phyloP scores from a whole-genome alignment of 2,113 vertebrate genomes.

The Dendrocopos noguchii region DNA sequence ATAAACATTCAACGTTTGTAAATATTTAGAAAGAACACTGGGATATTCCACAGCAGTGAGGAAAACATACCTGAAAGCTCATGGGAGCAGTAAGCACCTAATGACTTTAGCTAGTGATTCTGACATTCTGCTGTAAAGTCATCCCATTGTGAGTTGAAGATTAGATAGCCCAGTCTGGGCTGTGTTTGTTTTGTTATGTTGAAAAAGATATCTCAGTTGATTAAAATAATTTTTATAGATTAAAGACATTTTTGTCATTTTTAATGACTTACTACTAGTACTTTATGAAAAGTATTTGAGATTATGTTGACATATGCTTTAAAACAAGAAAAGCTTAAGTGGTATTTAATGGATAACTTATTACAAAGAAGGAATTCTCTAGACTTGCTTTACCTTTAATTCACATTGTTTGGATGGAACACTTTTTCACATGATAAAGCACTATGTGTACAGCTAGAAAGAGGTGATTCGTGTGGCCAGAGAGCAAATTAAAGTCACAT shows the following conservation, averaged over 20 bases:
- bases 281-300: conserved; percentile 76
- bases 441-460: not conserved
- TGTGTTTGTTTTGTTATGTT: conserved; percentile 57
- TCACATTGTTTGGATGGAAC: conserved; percentile 7
- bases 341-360: conserved; percentile 77
- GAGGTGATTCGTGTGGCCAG: not conserved
- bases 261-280: conserved; percentile 82
- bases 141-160: not conserved
- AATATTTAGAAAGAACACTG: conserved; percentile 32
- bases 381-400: conserved; percentile 29
- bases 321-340: conserved; percentile 65
- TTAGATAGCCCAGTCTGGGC: conserved; percentile 50
- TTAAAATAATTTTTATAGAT: conserved; percentile 75
- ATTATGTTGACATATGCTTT: conserved; percentile 74
- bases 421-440: conserved; percentile 5
- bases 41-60: conserved; percentile 24
- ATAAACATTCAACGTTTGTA: not conserved
- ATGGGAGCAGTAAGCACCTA: not conserved
- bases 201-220: conserved; percentile 62
- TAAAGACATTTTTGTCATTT: conserved; percentile 85
- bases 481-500: not conserved
- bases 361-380: conserved; percentile 71
- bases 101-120: not conserved
- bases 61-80: not conserved
- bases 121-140: conserved; percentile 11